Conservation (phyloP, 2,797 vertebrate species). For the Chaenodraco wilsoni region DNA sequence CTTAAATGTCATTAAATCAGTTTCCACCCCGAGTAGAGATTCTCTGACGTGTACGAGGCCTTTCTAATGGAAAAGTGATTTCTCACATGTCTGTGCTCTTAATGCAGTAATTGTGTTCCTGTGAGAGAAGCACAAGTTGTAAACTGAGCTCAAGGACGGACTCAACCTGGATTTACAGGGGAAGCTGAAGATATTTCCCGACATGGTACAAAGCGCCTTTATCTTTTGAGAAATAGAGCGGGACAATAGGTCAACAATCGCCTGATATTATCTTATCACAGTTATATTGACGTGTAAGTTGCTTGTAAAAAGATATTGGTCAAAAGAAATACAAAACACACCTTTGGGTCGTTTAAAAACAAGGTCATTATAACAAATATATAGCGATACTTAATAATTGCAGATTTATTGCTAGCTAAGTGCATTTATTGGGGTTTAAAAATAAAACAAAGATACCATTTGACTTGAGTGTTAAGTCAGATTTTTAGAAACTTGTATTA, state of each 20-base stretch:
- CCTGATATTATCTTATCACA: not conserved
- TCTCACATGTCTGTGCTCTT: slow-evolving; percentile 19
- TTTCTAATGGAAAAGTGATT: slow-evolving; percentile 13
- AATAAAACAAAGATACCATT: not conserved
- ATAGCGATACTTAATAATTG: too few relatives aligned
- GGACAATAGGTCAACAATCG: not conserved
- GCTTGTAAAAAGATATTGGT: not conserved
- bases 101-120: slow-evolving; percentile 8
- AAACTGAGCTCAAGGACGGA: not conserved
- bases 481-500: not conserved
- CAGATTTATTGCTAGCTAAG: not conserved
- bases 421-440: too few relatives aligned
- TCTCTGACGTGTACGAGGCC: not conserved
- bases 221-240: not conserved
- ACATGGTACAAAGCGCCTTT: not conserved
- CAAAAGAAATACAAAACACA: not conserved
- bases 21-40: slow-evolving; percentile 19
- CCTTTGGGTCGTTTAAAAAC: not conserved
- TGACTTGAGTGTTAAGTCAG: not conserved
- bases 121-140: not conserved
- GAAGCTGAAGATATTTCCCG: not conserved
- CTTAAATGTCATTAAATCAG: slow-evolving; percentile 37
- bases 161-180: not conserved
- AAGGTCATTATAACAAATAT: not conserved
- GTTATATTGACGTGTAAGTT: too few relatives aligned